These are phyloP conservation scores for Porites australiensis DNA, from an alignment of 64 coral and sea anemone genomes.

Conservation along the genomic window DNA sequence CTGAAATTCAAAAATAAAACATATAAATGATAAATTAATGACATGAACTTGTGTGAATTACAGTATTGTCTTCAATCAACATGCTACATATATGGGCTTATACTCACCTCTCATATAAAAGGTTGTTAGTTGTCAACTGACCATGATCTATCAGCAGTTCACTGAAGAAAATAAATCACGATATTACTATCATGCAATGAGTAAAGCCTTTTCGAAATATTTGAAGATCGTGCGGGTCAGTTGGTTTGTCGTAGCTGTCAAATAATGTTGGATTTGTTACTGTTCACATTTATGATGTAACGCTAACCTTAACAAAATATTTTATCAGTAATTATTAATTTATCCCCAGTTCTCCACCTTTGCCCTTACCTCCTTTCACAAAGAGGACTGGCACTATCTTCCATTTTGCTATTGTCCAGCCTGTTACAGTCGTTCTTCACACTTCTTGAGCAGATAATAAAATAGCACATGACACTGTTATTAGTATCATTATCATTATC, in stretches of 20 bases:
- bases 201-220: no score
- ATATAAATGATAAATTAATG: no score
- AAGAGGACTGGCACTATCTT: neutral
- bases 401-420: neutral
- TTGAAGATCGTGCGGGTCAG: no score
- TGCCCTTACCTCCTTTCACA: neutral
- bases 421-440: neutral
- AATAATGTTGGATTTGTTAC: no score
- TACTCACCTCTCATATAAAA: constrained; percentile 31
- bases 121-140: neutral
- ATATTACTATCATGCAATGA: neutral
- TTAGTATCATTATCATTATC: no score
- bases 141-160: neutral
- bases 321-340: no score
- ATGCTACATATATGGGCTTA: no score
- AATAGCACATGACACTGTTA: neutral
- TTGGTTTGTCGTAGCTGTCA: no score
- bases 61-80: no score
- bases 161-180: neutral
- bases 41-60: no score
- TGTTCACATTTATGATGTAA: no score
- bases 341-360: neutral
- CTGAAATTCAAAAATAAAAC: neutral
- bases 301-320: no score
- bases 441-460: neutral